phyloP scores from a whole-genome alignment of 2,113 vertebrate genomes.

The Poeciliopsis retropinna region DNA sequence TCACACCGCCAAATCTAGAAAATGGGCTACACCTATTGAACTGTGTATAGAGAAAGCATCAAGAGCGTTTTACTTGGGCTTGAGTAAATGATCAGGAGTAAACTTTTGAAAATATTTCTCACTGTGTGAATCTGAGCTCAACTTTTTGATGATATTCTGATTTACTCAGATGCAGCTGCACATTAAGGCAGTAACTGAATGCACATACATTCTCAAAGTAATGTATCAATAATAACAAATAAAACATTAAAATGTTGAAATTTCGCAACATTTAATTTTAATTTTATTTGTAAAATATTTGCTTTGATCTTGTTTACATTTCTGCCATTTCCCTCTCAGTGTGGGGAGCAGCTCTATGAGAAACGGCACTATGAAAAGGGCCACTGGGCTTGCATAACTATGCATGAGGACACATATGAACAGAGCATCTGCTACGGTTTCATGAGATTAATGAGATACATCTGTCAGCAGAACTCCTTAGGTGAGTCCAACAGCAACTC shows the following conservation, averaged over 20 bases:
- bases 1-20: no score
- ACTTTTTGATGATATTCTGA: no score
- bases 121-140: neutral
- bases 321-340: slow-evolving; percentile 66
- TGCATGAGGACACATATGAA: slow-evolving; percentile 86
- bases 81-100: neutral
- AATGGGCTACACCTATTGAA: no score
- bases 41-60: no score
- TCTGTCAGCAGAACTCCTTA: slow-evolving; percentile 88
- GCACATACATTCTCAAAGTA: neutral
- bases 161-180: no score
- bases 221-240: neutral
- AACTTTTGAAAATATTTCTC: neutral
- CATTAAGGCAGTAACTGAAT: no score
- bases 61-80: no score
- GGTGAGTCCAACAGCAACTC: slow-evolving; percentile 68
- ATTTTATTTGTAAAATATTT: neutral
- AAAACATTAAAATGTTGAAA: neutral
- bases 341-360: slow-evolving; percentile 85
- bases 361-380: slow-evolving; percentile 87
- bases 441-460: slow-evolving; percentile 93
- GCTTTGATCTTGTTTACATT: neutral
- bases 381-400: slow-evolving; percentile 88
- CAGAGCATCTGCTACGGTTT: slow-evolving; percentile 92
- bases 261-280: neutral